A percentile compares a stretch with the other conserved stretches of the same genome.
phyloP scores from a whole-genome alignment of 2,888 invertebrate genomes.

The Calameuta filiformis region DNA sequence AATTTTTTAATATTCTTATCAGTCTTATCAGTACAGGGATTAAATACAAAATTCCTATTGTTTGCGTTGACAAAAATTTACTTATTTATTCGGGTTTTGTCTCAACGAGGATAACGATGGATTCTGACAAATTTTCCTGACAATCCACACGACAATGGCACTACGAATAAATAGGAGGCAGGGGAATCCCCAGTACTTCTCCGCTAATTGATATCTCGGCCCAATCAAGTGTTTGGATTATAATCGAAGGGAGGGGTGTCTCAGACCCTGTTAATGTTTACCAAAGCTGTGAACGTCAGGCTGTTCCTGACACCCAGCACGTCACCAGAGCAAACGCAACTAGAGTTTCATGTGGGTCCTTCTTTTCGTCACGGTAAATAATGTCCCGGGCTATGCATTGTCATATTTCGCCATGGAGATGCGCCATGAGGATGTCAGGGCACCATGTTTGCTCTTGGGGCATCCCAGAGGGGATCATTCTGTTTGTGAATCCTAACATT shows the following conservation, averaged over 20 bases:
- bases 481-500: background rate
- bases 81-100: background rate
- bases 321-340: conserved; percentile 15
- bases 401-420: conserved; percentile 27
- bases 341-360: conserved; percentile 12
- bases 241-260: conserved; percentile 28
- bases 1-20: background rate
- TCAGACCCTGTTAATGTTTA: conserved; percentile 43
- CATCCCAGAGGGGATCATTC: background rate
- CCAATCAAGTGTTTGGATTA: conserved; percentile 64
- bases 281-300: conserved; percentile 57
- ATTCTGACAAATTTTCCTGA: background rate
- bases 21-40: background rate
- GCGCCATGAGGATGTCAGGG: background rate
- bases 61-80: background rate
- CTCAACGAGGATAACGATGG: background rate
- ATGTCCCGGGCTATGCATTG: conserved; percentile 35
- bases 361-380: conserved; percentile 13
- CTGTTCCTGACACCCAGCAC: conserved; percentile 54
- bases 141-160: background rate
- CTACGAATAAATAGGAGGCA: background rate
- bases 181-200: background rate
- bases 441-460: background rate
- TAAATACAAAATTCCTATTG: background rate
- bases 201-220: conserved; percentile 62